Evolutionary conservation across 2,113 vertebrate species (phyloP).

Genomic region (Kryptolebias marmoratus): DNA sequence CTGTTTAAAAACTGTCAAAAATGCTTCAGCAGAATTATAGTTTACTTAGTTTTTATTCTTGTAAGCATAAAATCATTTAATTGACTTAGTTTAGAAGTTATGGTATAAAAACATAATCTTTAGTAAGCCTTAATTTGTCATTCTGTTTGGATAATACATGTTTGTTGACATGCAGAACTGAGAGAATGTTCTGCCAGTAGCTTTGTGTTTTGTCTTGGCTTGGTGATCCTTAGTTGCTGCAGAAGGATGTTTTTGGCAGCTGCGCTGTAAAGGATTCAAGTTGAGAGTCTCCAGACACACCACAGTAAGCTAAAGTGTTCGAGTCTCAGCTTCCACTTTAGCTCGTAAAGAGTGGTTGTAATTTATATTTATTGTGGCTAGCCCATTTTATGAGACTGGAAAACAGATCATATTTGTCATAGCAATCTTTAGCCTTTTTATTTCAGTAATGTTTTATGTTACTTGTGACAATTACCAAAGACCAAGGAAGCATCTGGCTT

Average conservation of each 20-base stretch:
- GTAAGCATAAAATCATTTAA: too few species aligned
- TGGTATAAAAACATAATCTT: neutral
- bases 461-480: neutral
- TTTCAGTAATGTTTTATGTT: constrained; percentile 5
- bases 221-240: constrained; percentile 23
- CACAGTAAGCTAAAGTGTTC: constrained; percentile 26
- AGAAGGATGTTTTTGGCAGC: constrained; percentile 55
- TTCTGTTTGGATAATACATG: neutral
- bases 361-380: constrained; percentile 5
- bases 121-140: neutral
- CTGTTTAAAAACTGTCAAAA: too few species aligned
- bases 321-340: constrained; percentile 11
- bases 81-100: too few species aligned
- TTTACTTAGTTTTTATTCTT: too few species aligned
- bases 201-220: constrained; percentile 34
- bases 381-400: constrained; percentile 20
- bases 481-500: neutral
- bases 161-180: neutral
- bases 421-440: neutral
- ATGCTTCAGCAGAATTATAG: too few species aligned
- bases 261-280: constrained; percentile 25
- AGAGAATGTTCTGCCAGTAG: constrained; percentile 1
- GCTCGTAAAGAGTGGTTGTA: constrained; percentile 3
- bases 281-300: constrained; percentile 47
- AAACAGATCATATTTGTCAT: neutral